phyloP scores from a whole-genome alignment of 2,797 vertebrate species.

The Ptychobarbus kaznakovi region DNA sequence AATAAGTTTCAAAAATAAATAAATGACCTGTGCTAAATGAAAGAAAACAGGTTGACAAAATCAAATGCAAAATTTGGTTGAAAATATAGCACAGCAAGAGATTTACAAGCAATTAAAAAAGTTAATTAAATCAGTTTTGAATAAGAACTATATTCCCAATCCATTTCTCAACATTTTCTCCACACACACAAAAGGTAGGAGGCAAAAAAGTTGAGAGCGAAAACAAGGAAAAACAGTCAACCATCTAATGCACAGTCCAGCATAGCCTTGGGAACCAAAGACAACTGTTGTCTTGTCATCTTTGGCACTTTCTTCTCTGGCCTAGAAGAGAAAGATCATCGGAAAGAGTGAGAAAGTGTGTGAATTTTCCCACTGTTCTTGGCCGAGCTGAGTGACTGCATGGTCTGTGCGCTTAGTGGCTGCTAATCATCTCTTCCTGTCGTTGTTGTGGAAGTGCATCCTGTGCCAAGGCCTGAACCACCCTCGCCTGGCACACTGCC shows the following conservation, averaged over 20 bases:
- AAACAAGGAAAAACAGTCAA: constrained; percentile 19
- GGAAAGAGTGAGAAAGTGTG: constrained; percentile 39
- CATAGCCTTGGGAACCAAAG: constrained; percentile 12
- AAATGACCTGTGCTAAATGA: no score
- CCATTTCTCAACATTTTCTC: constrained; percentile 9
- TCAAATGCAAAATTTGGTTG: not conserved
- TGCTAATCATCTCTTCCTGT: constrained; percentile 53
- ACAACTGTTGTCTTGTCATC: constrained; percentile 42
- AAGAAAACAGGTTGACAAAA: not conserved
- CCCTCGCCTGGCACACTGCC: constrained; percentile 50
- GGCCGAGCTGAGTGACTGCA: constrained; percentile 40
- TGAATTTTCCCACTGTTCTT: constrained; percentile 50
- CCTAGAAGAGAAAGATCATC: constrained; percentile 47
- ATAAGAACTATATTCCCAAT: constrained; percentile 1
- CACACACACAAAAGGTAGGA: not conserved
- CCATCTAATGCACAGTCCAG: constrained; percentile 5
- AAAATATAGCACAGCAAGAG: not conserved
- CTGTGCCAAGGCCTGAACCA: constrained; percentile 50
- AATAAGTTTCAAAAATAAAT: not conserved
- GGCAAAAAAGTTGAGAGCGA: not conserved
- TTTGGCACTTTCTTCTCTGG: constrained; percentile 41
- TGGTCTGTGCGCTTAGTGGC: constrained; percentile 48
- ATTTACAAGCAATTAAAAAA: not conserved
- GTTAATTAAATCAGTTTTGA: not conserved
- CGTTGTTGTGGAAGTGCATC: constrained; percentile 46